Evolutionary conservation across 2,797 vertebrate genomes (phyloP), one percentile per base, ranked within the genome.

Genomic region (Gymnopithys bicolor): DNA sequence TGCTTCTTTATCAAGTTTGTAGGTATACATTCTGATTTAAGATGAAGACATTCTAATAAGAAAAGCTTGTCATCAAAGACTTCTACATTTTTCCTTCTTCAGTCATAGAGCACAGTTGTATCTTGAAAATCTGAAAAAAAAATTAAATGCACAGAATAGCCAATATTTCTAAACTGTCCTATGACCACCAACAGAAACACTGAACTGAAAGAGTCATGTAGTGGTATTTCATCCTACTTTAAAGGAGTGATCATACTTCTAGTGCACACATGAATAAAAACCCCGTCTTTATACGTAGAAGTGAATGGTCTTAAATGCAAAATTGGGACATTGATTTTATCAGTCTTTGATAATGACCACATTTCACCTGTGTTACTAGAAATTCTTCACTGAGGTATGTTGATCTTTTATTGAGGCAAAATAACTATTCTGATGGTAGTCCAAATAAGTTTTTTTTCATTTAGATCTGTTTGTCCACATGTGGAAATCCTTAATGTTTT

Each of bases 1-100:
- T 58, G 71, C 97, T 97, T 94, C 91, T 95, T 96, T 91, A 87
- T 94, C 85, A 86, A 82, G 18, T 96, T 96, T 90, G 63, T 94
- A 90, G 60, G 51, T 71, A 75, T 48, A 83, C 87, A 66, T 96
- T 83, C 33, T 88, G 84, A 28, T 90, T 95, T 87, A 93, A 96
- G 71, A 53, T 88, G 82, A 96, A 95, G 70, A 87, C 70, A 52
- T 88, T 91, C 89, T 91, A 49, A 58, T 79, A 90, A 83, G 68
- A 52, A 74, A 86, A 46, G 41, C 58, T 90, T 66, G 7, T 84
- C 95, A 95, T 92, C 71, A 77, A 60, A 63, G 66, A 13, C 37
- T 66, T 70, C 11, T 1, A 11, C 13, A 48, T 82, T 87, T 89
- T 81, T 48, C 30, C 19, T 90, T 68, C 62, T 84, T 89, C 22